Percentiles rank a stretch among this genome's conserved stretches.
These are phyloP conservation scores for Paracanthobrama guichenoti DNA, from an alignment of 2,113 vertebrate genomes.

Conservation along the genomic window DNA sequence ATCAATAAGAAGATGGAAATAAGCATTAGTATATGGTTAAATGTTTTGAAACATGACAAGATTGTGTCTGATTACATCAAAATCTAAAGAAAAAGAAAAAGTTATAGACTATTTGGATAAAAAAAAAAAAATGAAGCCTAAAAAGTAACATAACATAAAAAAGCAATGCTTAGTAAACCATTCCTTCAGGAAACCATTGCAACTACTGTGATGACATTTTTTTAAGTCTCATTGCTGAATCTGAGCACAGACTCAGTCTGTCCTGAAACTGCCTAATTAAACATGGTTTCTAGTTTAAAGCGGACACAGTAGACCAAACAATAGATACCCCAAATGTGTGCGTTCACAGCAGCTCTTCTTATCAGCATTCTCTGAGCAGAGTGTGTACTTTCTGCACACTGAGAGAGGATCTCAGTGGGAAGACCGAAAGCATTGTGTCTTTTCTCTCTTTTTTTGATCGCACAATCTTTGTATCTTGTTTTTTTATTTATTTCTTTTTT, in stretches of 20 bases:
- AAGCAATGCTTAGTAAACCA: background rate
- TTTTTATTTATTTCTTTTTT: too few relatives aligned
- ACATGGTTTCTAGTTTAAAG: slow-evolving; percentile 8
- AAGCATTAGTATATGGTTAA: background rate
- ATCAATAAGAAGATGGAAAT: background rate
- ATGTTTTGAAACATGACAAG: too few relatives aligned
- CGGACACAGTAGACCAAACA: slow-evolving; percentile 25
- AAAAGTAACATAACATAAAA: background rate
- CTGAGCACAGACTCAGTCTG: background rate
- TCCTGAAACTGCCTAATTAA: slow-evolving; percentile 17
- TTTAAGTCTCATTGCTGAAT: background rate
- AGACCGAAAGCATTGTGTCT: slow-evolving; percentile 14
- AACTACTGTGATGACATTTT: background rate
- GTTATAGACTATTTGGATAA: too few relatives aligned
- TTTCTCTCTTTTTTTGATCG: background rate
- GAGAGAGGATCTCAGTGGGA: background rate
- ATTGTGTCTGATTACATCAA: too few relatives aligned
- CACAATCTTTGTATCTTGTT: background rate
- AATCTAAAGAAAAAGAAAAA: too few relatives aligned
- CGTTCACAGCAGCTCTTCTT: background rate
- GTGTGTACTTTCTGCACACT: background rate
- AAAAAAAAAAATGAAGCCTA: too few relatives aligned
- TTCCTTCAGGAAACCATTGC: background rate
- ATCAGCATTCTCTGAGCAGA: background rate
- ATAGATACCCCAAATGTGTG: background rate